Conservation (phyloP, 2,797 vertebrate species). For the Australoheros facetus region DNA sequence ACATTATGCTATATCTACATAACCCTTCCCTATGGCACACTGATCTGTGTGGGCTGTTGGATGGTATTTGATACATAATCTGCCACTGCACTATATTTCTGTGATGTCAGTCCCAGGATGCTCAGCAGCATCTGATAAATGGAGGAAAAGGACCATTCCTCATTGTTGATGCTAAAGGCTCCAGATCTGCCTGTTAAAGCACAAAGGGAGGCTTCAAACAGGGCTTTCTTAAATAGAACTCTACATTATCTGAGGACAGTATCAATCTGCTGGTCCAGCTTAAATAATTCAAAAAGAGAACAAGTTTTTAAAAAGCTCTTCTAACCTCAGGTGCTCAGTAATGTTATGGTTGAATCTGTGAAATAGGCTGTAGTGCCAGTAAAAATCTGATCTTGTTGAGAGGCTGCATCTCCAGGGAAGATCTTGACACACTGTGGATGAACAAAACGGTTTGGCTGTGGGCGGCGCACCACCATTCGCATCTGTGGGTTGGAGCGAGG, state of each 20-base stretch:
- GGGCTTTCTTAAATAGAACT: no score
- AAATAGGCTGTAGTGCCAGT: background rate
- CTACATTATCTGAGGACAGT: background rate
- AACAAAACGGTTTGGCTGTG: slow-evolving; percentile 21
- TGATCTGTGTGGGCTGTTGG: no score
- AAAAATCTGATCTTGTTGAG: slow-evolving; percentile 19
- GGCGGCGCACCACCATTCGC: slow-evolving; percentile 10
- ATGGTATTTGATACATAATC: background rate
- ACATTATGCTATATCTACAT: background rate
- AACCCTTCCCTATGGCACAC: background rate
- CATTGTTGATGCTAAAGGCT: background rate
- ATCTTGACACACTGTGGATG: background rate
- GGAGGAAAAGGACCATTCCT: background rate
- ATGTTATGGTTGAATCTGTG: background rate
- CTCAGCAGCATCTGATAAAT: background rate
- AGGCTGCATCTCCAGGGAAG: slow-evolving; percentile 20
- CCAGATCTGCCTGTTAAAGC: background rate
- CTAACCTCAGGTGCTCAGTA: background rate
- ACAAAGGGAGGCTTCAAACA: background rate
- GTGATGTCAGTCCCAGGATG: background rate
- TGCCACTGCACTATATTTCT: background rate
- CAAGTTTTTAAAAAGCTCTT: background rate
- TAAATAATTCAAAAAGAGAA: background rate
- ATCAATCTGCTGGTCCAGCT: background rate
- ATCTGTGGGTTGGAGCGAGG: slow-evolving; percentile 37